Conservation (phyloP, 2,888 invertebrate genomes). For the Nysson spinosus region DNA sequence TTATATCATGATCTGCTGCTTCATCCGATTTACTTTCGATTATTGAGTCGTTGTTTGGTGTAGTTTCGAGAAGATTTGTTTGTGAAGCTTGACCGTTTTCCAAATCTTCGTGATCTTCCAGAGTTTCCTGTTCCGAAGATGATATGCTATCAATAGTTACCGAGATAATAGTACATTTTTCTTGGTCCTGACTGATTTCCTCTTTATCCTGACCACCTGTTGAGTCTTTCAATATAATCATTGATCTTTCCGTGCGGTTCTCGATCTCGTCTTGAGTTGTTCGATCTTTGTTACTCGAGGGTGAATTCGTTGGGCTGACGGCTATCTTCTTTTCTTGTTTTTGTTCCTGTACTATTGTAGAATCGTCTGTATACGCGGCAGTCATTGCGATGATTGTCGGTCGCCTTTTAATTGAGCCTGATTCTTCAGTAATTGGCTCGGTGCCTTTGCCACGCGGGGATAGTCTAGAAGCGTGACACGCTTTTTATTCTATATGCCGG, state of each 20-base stretch:
- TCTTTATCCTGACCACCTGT: constrained; percentile 39
- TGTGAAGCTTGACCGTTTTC: not conserved
- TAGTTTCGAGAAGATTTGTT: no score
- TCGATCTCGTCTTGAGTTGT: constrained; percentile 17
- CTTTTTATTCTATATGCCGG: not conserved
- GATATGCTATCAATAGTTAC: not conserved
- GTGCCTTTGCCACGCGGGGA: constrained; percentile 31
- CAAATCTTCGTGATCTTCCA: not conserved
- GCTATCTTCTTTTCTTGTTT: constrained; percentile 22
- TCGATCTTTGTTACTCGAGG: constrained; percentile 16
- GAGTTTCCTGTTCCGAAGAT: not conserved
- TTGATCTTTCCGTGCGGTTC: constrained; percentile 20
- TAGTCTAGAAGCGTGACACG: constrained; percentile 19
- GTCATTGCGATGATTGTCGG: constrained; percentile 51
- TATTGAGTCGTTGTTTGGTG: no score
- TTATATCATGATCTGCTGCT: not conserved
- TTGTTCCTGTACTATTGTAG: constrained; percentile 26
- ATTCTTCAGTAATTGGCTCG: constrained; percentile 54
- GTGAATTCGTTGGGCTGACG: constrained; percentile 7
- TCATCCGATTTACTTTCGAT: not conserved
- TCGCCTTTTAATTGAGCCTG: constrained; percentile 54
- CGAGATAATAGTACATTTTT: not conserved
- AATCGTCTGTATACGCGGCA: constrained; percentile 53
- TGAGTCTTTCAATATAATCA: constrained; percentile 31
- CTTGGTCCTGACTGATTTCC: constrained; percentile 19